Evolutionary conservation across 1,140 invertebrate genomes (phyloP).

Genomic region (Philopotamus ludificatus): DNA sequence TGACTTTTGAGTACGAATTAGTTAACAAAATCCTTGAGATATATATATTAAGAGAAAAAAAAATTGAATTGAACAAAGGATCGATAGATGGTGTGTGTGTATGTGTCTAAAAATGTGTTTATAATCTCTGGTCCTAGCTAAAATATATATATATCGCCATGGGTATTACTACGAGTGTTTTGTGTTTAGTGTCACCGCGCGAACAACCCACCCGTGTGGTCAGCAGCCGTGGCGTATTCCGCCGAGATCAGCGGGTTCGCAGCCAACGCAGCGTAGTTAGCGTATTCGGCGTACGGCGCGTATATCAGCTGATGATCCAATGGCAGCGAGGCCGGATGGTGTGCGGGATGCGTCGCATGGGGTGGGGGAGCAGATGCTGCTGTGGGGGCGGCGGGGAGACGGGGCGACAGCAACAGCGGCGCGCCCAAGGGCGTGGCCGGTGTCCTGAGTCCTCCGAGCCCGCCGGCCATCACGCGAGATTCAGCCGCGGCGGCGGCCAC

Average conservation of each 20-base stretch:
- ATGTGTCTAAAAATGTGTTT: too few species aligned
- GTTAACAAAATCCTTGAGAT: too few species aligned
- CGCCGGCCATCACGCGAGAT: constrained; percentile 68
- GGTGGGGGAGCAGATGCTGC: constrained; percentile 71
- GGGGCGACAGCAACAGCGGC: constrained; percentile 82
- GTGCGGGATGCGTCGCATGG: constrained; percentile 53
- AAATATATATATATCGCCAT: too few species aligned
- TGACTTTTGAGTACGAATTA: too few species aligned
- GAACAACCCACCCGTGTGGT: constrained; percentile 95
- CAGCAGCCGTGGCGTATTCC: constrained; percentile 74
- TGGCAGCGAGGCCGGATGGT: constrained; percentile 60
- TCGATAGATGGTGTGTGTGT: too few species aligned
- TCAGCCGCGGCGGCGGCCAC: constrained; percentile 71
- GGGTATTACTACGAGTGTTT: background rate
- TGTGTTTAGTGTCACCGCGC: constrained; percentile 60
- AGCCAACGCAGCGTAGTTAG: constrained; percentile 82
- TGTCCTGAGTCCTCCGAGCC: constrained; percentile 65
- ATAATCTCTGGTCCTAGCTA: too few species aligned
- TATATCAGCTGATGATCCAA: constrained; percentile 73
- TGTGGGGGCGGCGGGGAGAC: constrained; percentile 75
- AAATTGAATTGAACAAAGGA: too few species aligned
- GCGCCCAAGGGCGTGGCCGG: constrained; percentile 72
- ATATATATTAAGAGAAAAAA: too few species aligned
- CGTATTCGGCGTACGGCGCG: constrained; percentile 81
- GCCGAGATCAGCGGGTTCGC: constrained; percentile 74